Base-by-base conservation (phyloP, 2,113 vertebrate genomes). In the Tenebrosternarchus preto region DNA sequence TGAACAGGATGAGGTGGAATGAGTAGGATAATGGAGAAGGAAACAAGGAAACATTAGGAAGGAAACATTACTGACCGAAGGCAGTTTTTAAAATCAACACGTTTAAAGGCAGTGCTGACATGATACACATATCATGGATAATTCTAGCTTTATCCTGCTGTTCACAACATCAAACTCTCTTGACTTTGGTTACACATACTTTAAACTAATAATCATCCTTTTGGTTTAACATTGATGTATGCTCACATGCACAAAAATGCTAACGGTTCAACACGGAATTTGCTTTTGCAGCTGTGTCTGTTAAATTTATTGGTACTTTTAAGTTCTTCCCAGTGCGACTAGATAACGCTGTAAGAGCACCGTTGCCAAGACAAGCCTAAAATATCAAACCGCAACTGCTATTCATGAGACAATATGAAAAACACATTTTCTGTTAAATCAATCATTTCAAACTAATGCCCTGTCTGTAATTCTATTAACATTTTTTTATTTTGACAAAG, bases 1-100 rank as follows among this genome's bases (percentile, higher is more conserved):
- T 77, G 81, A 83, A 82, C 78, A 77, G 74, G 77, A 81, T 71
- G 67, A 43, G 67, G 64, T 56, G 61, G 73, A 66, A 61, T 27
- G 60, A 81, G 29, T 46, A 71, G 55, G 71, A 50, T 53, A 61
- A 74, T 77, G 1, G 29, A 33, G 64, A 81, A 83, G 83, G 64
- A 81, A 83, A 83, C 83, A 83, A 77, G 73, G 2, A 6, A 22
- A 67, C 77, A 71, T 33, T 16, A 25, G 57, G 55, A n/a, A n/a
- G n/a, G n/a, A n/a, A 57, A 16, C 39, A 3, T 70, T 76, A 55
- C 70, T 71, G 27, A 43, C 2, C 57, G 56, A 68, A 33, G 56
- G 22, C 76, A 67, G 43, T 61, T 76, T 73, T 22, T 66, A 50
- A 76, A 81, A 50, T 3, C 16, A 76, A 1, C 43, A 33, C 20